phyloP scores from a whole-genome alignment of 23 tunicate genomes.

The Ciona savignyi region DNA sequence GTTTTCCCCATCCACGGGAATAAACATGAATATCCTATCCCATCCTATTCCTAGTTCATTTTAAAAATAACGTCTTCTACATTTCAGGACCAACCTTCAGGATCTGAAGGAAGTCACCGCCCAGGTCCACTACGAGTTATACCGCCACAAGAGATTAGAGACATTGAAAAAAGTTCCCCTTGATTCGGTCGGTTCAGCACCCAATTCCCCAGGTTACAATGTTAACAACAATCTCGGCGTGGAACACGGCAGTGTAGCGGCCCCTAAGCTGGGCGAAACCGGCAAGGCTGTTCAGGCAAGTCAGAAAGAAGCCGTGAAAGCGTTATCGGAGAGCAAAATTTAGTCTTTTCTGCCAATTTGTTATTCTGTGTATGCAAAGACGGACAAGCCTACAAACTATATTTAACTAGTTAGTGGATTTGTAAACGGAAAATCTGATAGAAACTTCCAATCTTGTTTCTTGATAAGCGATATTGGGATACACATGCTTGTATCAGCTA shows the following conservation, averaged over 20 bases:
- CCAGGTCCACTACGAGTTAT: slow-evolving; percentile 89
- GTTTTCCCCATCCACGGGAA: no score
- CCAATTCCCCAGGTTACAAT: slow-evolving; percentile 28
- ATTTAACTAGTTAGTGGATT: no score
- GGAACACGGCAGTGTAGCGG: background rate
- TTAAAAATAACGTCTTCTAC: no score
- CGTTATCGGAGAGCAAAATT: slow-evolving; percentile 26
- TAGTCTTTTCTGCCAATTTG: no score
- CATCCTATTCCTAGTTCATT: no score
- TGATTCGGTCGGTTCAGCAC: slow-evolving; percentile 55
- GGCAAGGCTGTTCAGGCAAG: background rate
- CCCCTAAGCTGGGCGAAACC: background rate
- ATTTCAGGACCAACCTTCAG: slow-evolving; percentile 86
- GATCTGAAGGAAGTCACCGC: slow-evolving; percentile 94
- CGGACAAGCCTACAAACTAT: no score
- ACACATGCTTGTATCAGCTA: no score
- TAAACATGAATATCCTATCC: no score
- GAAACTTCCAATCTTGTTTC: no score
- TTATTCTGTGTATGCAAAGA: no score
- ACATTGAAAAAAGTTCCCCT: slow-evolving; percentile 67
- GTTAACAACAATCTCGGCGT: background rate
- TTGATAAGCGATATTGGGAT: no score
- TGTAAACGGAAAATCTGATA: no score
- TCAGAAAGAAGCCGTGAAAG: background rate
- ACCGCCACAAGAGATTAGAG: slow-evolving; percentile 82